Percentiles rank a stretch among this genome's conserved stretches.
These are phyloP conservation scores for Malthinus seriepunctatus DNA, from an alignment of 2,888 invertebrate genomes.

Conservation along the genomic window DNA sequence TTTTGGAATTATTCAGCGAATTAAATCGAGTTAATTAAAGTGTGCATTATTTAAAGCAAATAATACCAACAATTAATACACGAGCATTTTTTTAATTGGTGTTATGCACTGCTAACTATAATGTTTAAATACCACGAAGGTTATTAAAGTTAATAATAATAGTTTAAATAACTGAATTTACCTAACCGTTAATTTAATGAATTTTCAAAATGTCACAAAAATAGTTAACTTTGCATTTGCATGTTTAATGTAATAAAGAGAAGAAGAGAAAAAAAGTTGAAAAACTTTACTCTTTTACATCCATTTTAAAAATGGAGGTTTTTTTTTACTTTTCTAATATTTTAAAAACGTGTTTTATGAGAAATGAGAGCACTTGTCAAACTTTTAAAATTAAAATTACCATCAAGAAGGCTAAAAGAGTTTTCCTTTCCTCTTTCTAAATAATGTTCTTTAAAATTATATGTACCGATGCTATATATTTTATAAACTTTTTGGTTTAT, in stretches of 20 bases:
- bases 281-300: slow-evolving; percentile 5
- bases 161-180: neutral
- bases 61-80: no score
- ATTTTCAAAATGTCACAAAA: no score
- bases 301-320: neutral
- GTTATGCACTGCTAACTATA: slow-evolving; percentile 1
- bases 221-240: neutral
- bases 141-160: neutral
- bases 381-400: slow-evolving; percentile 7
- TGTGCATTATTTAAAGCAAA: no score
- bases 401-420: slow-evolving; percentile 1
- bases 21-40: no score
- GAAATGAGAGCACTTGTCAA: slow-evolving; percentile 1
- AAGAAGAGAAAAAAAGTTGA: neutral
- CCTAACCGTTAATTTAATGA: neutral
- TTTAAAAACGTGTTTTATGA: slow-evolving; percentile 10
- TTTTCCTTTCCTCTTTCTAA: neutral
- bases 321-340: slow-evolving; percentile 5
- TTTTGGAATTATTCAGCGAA: no score
- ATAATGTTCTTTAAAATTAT: no score
- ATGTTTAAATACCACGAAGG: slow-evolving; percentile 3
- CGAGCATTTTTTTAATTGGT: neutral
- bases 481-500: no score
- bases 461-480: no score
- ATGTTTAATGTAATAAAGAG: neutral